These are phyloP conservation scores for Drosophila gaucha DNA, from an alignment of 2,888 invertebrate species.

Conservation along the genomic window DNA sequence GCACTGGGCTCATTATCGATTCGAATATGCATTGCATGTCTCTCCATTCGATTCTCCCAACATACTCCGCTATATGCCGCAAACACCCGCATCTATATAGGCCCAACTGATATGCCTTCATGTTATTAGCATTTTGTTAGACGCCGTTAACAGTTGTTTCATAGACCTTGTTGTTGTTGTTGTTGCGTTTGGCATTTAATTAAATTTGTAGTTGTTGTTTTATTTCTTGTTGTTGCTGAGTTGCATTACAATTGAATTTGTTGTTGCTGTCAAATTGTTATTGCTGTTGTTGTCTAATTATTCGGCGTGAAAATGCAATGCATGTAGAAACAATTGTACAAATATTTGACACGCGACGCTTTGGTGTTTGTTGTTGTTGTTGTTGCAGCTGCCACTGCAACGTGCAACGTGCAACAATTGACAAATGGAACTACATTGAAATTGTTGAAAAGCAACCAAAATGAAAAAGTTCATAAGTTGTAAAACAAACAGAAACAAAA, in stretches of 20 bases:
- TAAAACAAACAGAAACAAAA: neutral
- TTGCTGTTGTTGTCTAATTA: constrained; percentile 69
- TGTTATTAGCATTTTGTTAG: constrained; percentile 40
- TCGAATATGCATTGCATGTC: constrained; percentile 58
- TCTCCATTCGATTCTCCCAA: neutral
- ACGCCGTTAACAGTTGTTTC: constrained; percentile 52
- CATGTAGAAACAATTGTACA: constrained; percentile 77
- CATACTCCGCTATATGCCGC: neutral
- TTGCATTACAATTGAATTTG: constrained; percentile 60
- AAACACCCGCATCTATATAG: constrained; percentile 9
- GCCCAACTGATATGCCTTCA: constrained; percentile 15
- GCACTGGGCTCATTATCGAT: constrained; percentile 21
- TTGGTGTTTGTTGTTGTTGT: constrained; percentile 18
- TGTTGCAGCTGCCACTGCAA: constrained; percentile 24
- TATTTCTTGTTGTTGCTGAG: constrained; percentile 29
- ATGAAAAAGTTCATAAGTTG: neutral
- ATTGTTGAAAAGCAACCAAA: constrained; percentile 30
- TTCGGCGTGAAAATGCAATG: constrained; percentile 81
- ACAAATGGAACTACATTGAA: constrained; percentile 55
- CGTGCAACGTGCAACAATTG: constrained; percentile 57
- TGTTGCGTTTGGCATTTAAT: constrained; percentile 71
- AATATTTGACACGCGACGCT: constrained; percentile 63
- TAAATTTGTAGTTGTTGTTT: constrained; percentile 49
- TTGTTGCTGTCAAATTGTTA: constrained; percentile 20
- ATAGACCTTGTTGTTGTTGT: constrained; percentile 14